These are phyloP conservation scores for Lasioglossum pauxillum DNA, from an alignment of 2,888 invertebrate species.

Conservation along the genomic window DNA sequence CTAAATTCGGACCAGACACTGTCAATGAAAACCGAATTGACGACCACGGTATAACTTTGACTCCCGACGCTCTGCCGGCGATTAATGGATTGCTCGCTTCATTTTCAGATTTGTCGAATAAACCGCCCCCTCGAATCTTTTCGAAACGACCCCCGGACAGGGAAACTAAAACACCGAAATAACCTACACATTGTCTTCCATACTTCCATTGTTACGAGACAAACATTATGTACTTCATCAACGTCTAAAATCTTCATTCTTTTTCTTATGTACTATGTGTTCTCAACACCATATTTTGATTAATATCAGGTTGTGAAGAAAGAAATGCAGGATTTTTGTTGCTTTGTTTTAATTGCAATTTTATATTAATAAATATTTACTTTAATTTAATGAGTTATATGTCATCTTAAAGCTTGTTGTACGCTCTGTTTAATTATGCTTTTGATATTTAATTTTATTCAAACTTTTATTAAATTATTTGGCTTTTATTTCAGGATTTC, in stretches of 20 bases:
- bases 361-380: no score
- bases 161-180: background rate
- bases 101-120: conserved; percentile 42
- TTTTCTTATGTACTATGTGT: background rate
- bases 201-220: background rate
- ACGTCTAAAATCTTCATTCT: background rate
- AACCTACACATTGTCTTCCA: background rate
- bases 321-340: no score
- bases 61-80: conserved; percentile 47
- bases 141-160: background rate
- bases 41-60: conserved; percentile 65
- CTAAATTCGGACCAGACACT: conserved; percentile 70
- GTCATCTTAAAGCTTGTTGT: no score
- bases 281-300: background rate
- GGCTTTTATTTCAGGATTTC: no score
- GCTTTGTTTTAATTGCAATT: no score
- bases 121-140: conserved; percentile 32
- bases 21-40: conserved; percentile 69
- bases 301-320: background rate
- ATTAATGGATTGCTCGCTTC: conserved; percentile 55
- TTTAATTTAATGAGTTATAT: no score
- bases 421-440: no score
- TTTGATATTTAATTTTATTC: no score
- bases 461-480: no score
- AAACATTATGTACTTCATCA: background rate